A percentile compares a stretch with the other conserved stretches of the same genome.
Conservation (phyloP, 2,113 vertebrate species). For the Prunella himalayana region DNA sequence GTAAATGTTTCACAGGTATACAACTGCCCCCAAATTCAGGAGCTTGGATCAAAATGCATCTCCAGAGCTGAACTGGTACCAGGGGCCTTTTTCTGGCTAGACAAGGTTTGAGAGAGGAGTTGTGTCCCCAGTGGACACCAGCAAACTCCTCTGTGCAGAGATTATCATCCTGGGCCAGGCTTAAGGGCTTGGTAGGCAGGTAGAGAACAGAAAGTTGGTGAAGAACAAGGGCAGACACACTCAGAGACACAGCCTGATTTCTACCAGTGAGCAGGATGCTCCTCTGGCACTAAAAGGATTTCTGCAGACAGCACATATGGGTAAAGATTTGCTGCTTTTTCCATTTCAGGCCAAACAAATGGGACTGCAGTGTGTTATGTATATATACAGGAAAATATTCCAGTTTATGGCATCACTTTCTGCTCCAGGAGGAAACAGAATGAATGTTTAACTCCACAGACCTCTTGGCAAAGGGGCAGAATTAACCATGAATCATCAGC, state of each 20-base stretch:
- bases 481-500: constrained; percentile 44
- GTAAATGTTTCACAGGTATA: background rate
- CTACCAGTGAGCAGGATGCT: background rate
- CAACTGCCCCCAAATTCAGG: background rate
- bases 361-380: background rate
- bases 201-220: background rate
- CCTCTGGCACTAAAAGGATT: background rate
- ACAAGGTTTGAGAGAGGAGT: background rate
- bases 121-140: background rate
- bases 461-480: background rate
- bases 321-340: background rate
- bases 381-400: constrained; percentile 15
- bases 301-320: background rate
- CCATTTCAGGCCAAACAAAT: background rate
- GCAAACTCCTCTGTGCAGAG: background rate
- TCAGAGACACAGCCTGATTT: background rate
- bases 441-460: background rate
- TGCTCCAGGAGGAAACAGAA: constrained; percentile 10
- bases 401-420: background rate
- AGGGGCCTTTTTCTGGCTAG: background rate
- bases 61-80: background rate
- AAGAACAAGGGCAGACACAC: background rate
- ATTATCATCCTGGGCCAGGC: background rate
- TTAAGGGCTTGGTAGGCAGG: background rate
- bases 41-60: background rate